Evolutionary conservation across 2,797 vertebrate species (phyloP), one percentile per base, ranked within the genome.

Genomic region (Coendou prehensilis): DNA sequence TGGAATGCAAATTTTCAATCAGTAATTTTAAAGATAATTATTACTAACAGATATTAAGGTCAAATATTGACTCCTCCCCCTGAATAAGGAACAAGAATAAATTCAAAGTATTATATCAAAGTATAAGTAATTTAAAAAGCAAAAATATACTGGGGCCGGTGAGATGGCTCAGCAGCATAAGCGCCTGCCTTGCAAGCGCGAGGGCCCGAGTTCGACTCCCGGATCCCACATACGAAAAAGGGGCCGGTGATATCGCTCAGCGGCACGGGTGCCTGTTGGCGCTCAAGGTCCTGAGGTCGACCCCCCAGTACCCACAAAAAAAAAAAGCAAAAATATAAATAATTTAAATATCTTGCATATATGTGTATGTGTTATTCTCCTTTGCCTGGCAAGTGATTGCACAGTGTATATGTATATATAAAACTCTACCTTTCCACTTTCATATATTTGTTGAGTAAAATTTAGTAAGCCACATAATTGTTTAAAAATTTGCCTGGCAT

Each of bases 1-100:
- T 92, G 59, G 50, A 90, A 47, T 89, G 23, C 33, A 14, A 14
- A 22, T 9, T 93, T 90, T 94, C 80, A 9, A 79, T 87, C 26
- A 69, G 22, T 10, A 79, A 18, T 86, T 95, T 92, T 30, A 96
- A 91, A 71, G 63, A 9, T 54, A 37, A 50, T 82, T 71, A n/a
- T 80, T 93, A 57, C 20, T 88, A 94, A 82, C 87, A 94, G 63
- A 73, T 95, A 73, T 76, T 92, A 82, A 85, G 22, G 20, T 96
- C 23, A 61, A 84, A 52, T 95, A 93, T 81, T 89, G 88, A 80
- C 28, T 87, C 20, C 54, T 23, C 15, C 22, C 26, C 15, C 11
- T 47, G 14, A 47, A 30, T 45, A 52, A 37, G 26, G 9, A 80
- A 69, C 0, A 90, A 78, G 14, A 80, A 85, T 93, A 89, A 73